A percentile compares a stretch with the other conserved stretches of the same genome.
phyloP scores from a whole-genome alignment of 2,888 invertebrate genomes.

The Lasioglossum marginatum region DNA sequence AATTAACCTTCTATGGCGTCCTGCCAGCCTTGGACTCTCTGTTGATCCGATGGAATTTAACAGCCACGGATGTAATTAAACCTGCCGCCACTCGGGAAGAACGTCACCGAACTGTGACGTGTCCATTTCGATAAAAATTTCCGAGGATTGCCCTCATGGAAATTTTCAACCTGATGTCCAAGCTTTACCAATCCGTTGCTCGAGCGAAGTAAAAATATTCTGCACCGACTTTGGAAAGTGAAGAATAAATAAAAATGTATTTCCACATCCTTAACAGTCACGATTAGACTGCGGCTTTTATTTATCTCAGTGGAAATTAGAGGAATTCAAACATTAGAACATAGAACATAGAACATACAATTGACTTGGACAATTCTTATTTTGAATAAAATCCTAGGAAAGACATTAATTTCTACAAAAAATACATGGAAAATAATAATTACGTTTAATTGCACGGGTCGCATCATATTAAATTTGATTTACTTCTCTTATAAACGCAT shows the following conservation, averaged over 20 bases:
- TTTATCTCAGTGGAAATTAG: not conserved
- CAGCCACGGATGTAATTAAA: constrained; percentile 66
- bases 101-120: not conserved
- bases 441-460: not conserved
- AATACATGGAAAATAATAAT: no score
- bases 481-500: not conserved
- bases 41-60: constrained; percentile 73
- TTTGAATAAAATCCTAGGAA: no score
- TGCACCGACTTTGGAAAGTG: no score
- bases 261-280: no score
- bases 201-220: no score
- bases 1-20: constrained; percentile 75
- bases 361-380: not conserved
- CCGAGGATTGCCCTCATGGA: not conserved
- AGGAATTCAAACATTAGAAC: no score
- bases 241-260: no score
- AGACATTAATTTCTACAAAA: no score
- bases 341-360: not conserved
- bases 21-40: constrained; percentile 66
- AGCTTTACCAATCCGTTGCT: no score
- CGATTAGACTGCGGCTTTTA: no score
- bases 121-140: not conserved
- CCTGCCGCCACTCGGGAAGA: constrained; percentile 16
- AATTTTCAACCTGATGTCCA: not conserved
- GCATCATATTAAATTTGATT: not conserved